Conservation (phyloP, 2,113 vertebrate genomes). For the Neogobius melanostomus region DNA sequence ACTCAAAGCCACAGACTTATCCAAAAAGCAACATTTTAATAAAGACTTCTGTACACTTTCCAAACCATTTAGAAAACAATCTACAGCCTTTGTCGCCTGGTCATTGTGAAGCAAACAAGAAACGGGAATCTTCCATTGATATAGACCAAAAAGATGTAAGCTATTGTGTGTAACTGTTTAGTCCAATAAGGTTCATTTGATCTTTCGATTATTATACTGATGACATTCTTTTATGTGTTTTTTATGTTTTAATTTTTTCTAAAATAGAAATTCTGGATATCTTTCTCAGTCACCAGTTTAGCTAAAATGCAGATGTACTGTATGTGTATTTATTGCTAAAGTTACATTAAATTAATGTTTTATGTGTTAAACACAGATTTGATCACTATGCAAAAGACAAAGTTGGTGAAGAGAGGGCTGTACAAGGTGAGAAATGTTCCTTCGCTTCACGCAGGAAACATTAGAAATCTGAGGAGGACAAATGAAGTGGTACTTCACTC, state of each 20-base stretch:
- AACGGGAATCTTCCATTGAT: no score
- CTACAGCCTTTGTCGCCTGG: neutral
- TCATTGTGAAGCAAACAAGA: no score
- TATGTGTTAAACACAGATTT: neutral
- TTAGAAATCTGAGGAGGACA: neutral
- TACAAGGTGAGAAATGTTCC: neutral
- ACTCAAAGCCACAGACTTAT: neutral
- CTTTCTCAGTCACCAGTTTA: neutral
- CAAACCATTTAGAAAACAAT: neutral
- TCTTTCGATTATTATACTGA: no score
- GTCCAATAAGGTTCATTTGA: no score
- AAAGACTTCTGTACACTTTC: neutral
- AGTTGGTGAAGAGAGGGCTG: neutral
- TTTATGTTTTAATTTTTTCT: no score
- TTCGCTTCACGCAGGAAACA: neutral
- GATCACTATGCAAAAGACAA: neutral
- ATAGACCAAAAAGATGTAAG: no score
- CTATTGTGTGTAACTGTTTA: no score
- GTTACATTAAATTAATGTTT: neutral
- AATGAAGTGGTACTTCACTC: neutral
- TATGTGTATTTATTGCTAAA: neutral
- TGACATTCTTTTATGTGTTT: no score
- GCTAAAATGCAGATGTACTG: neutral
- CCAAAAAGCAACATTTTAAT: constrained; percentile 1
- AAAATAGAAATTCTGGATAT: neutral